These are phyloP conservation scores for Microchirus variegatus DNA, from an alignment of 2,797 vertebrate species.

Conservation along the genomic window DNA sequence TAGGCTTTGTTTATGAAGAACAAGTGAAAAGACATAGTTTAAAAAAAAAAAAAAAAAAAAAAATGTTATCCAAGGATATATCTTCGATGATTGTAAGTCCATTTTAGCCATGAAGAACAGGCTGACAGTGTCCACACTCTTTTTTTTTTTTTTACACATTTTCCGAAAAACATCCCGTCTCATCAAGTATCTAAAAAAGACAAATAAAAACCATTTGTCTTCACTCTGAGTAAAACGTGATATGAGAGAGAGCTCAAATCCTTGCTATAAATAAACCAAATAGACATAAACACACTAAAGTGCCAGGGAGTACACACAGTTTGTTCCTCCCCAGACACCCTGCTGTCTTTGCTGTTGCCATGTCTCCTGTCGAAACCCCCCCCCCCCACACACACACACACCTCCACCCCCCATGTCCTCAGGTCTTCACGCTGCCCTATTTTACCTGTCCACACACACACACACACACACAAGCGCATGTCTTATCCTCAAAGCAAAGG, in stretches of 20 bases:
- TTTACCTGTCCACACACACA: slow-evolving; percentile 25
- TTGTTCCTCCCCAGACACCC: slow-evolving; percentile 33
- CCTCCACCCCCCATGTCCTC: slow-evolving; percentile 19
- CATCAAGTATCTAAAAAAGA: background rate
- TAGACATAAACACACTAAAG: slow-evolving; percentile 4
- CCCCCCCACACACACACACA: too few relatives aligned
- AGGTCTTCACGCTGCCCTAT: slow-evolving; percentile 50
- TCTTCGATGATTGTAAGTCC: background rate
- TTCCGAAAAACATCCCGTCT: too few relatives aligned
- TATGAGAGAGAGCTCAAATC: background rate
- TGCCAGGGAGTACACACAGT: slow-evolving; percentile 4
- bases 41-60: too few relatives aligned
- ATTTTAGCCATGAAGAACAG: background rate
- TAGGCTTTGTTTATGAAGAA: too few relatives aligned
- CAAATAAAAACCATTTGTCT: background rate
- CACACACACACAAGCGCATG: background rate
- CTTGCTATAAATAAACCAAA: background rate
- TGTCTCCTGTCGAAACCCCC: slow-evolving; percentile 41
- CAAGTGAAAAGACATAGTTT: too few relatives aligned
- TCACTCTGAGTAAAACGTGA: background rate
- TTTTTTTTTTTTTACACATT: background rate
- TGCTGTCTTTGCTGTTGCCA: slow-evolving; percentile 31
- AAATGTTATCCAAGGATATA: too few relatives aligned
- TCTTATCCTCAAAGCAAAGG: slow-evolving; percentile 28
- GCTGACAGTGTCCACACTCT: background rate